Base-by-base conservation (phyloP, 2,888 invertebrate genomes). In the Agrochola litura region DNA sequence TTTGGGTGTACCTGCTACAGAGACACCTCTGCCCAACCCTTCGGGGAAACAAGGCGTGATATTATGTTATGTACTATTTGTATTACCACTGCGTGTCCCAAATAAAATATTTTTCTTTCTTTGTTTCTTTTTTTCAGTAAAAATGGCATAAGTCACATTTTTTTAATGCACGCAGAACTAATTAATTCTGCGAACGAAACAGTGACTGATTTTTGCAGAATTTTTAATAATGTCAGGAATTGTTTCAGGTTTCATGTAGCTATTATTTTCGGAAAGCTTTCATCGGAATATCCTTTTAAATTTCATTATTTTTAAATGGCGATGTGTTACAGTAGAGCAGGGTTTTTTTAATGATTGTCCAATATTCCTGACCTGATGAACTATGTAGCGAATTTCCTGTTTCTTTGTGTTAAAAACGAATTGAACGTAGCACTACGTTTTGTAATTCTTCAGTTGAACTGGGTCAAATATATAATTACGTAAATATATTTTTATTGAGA, bases 221-320 rank as follows among this genome's bases (percentile, higher is more conserved):
- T 22, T 49, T 71, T 52, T 52, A 12, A 41, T n/a, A 52, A 72
- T 5, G 8, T 10, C 46, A 49, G 66, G 25, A n/a, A 16, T 37
- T 74, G 22, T 76, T 76, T 60, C 49, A 41, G 2, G 25, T 52
- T 52, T 49, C 41, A 22, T n/a, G 76, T 61, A 43, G 41, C 41
- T 22, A 8, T 41, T 41, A 74, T 74, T 61, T 76, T 76, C 49
- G 16, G 49, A 3, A 46, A 46, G 16, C 25, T 41, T 60, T 22
- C 25, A 19, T 46, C 22, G 16, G 12, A 56, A 58, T 8, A 9
- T 19, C 6, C 1, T 73, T 74, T 25, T 14, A 30, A 37, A 12
- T 58, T 46, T 10, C 4, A 16, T 46, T 73, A 9, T 19, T 49
- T 69, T 72, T n/a, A 37, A 46, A n/a, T 56, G 2, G 30, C 46